Conservation (phyloP, 2,113 vertebrate genomes). For the Pseudolaguvia tuberculata region DNA sequence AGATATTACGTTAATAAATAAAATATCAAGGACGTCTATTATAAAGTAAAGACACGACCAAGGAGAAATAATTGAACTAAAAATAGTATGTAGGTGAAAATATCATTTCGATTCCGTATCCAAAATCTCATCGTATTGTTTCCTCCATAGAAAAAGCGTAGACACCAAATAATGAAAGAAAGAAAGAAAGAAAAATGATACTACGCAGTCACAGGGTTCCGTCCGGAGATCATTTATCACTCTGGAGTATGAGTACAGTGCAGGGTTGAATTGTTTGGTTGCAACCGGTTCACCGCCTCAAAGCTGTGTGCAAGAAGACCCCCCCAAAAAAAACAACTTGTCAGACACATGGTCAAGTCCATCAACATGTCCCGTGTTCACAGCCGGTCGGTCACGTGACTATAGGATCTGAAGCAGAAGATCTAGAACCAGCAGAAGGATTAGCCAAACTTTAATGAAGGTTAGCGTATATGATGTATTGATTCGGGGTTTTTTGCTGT, state of each 20-base stretch:
- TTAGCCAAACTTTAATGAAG: background rate
- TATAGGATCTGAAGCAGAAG: background rate
- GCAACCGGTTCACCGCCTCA: background rate
- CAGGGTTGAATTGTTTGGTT: conserved; percentile 1
- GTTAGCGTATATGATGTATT: background rate
- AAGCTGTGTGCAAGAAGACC: background rate
- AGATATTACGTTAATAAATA: too few species aligned
- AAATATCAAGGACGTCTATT: background rate
- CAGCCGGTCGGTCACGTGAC: background rate
- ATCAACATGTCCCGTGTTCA: background rate
- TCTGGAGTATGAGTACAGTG: background rate
- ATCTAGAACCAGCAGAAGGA: background rate
- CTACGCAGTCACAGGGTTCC: background rate
- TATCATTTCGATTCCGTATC: background rate
- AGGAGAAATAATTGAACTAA: background rate
- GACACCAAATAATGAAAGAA: background rate
- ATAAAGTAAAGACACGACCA: background rate
- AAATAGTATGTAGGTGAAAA: background rate
- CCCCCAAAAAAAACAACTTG: conserved; percentile 12
- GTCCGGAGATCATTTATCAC: background rate
- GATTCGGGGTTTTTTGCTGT: background rate
- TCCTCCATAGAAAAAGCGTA: background rate
- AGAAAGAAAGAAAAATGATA: too few species aligned
- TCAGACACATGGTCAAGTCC: conserved; percentile 37
- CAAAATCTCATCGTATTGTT: background rate